phyloP scores from a whole-genome alignment of 92 coral and sea anemone species.

The Parazoanthus darwini region DNA sequence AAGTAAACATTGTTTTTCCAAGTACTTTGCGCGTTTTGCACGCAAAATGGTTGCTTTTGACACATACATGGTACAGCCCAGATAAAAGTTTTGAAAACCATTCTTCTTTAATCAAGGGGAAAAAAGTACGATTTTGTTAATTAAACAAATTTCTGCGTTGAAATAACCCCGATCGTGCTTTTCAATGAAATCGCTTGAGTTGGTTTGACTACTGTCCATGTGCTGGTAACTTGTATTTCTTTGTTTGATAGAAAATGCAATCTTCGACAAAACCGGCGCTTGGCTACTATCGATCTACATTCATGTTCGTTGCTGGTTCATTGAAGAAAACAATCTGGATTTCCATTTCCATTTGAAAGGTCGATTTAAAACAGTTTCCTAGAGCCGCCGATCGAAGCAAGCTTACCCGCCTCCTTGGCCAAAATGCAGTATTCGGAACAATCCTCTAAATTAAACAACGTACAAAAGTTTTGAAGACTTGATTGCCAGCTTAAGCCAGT shows the following conservation, averaged over 20 bases:
- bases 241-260: neutral
- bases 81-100: too few species aligned
- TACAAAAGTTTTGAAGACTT: neutral
- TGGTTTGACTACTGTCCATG: neutral
- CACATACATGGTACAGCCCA: too few species aligned
- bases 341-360: neutral
- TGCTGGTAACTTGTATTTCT: neutral
- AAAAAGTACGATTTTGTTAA: too few species aligned
- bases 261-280: neutral
- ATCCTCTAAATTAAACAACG: neutral
- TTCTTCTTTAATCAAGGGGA: too few species aligned
- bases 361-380: neutral
- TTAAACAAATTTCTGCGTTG: neutral
- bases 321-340: neutral
- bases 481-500: too few species aligned
- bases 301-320: neutral
- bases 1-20: too few species aligned
- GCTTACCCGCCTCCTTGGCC: neutral
- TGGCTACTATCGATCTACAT: neutral
- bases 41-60: too few species aligned
- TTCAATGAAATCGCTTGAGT: neutral
- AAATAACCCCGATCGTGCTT: neutral
- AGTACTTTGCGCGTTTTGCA: too few species aligned
- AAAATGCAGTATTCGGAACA: neutral
- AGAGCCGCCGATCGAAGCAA: neutral